phyloP scores from a whole-genome alignment of 2,113 vertebrate genomes.

The Channa maculata region DNA sequence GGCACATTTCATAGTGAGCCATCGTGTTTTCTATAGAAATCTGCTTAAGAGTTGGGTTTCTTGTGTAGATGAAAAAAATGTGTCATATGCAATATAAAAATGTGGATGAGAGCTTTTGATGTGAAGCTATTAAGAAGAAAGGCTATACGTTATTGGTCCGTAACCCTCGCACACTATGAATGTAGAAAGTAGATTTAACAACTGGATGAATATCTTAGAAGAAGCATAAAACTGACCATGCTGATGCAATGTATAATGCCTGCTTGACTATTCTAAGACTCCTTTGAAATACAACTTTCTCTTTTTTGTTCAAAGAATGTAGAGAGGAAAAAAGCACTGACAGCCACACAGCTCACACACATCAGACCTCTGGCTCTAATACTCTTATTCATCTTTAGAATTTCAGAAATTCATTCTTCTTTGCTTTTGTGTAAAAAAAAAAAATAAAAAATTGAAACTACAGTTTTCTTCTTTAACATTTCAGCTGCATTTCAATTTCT shows the following conservation, averaged over 20 bases:
- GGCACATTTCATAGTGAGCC: conserved; percentile 47
- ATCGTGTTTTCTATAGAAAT: conserved; percentile 10
- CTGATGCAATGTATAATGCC: conserved; percentile 53
- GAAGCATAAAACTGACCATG: conserved; percentile 13
- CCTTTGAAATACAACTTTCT: background rate
- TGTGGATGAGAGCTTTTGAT: conserved; percentile 16
- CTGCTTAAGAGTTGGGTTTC: conserved; percentile 2
- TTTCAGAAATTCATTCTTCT: conserved; percentile 3
- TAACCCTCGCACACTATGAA: background rate
- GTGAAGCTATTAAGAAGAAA: conserved; percentile 20
- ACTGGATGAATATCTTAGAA: conserved; percentile 31
- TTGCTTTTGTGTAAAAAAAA: conserved; percentile 3
- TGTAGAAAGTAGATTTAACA: conserved; percentile 15
- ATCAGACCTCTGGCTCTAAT: conserved; percentile 27
- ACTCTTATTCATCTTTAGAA: background rate
- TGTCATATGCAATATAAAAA: background rate
- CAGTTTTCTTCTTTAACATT: background rate
- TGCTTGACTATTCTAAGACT: conserved; percentile 30
- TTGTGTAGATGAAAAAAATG: conserved; percentile 14
- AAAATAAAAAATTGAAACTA: conserved; percentile 1
- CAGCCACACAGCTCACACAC: conserved; percentile 24
- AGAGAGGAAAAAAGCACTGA: conserved; percentile 24
- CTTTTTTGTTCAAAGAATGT: conserved; percentile 41
- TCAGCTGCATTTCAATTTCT: background rate
- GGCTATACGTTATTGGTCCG: conserved; percentile 14